Evolutionary conservation across 2,888 invertebrate genomes (phyloP), one percentile per base, ranked within the genome.

Genomic region (Malthinus flaveolus): DNA sequence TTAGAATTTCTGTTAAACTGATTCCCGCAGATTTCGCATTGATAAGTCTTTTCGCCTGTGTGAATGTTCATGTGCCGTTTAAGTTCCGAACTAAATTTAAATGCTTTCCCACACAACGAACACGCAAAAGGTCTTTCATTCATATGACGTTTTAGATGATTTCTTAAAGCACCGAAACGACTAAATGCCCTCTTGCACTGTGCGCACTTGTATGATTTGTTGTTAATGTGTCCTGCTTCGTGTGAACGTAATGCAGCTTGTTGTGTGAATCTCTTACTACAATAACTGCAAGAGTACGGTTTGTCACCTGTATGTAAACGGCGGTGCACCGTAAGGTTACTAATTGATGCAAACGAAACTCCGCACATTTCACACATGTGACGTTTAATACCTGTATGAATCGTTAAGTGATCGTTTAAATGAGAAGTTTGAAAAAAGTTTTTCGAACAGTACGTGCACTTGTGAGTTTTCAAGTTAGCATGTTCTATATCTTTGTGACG

Each of bases 1-100:
- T 82, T 81, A 3, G 81, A 80, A 45, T 82, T 66, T 10, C 82
- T 77, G 60, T 81, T 81, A 67, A 84, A 84, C 1, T 80, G 79
- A 64, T 82, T 83, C 1, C 82, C 83, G 68, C 84, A 78, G 7
- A 71, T 49, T 49, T 82, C 82, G 62, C 84, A 84, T 15, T 45
- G 46, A 49, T 63, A 59, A 15, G 64, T 66, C 50, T 66, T 70
- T 32, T 62, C 64, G 1, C 70, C 70, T 0, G 69, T 67, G 39
- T 72, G 72, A 5, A 66, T 65, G 11, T 46, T 56, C 68, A 67
- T 69, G 45, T 72, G 72, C 15, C 66, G 58, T 51, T 69, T 71
- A 11, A 63, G 50, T 46, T 71, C 68, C 1, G 60, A 55, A 47
- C 65, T 68, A 36, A 65, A 65, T 11, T 64, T 63, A 51, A 72